Conservation (phyloP, 2,113 vertebrate species). For the Anhinga rufa region DNA sequence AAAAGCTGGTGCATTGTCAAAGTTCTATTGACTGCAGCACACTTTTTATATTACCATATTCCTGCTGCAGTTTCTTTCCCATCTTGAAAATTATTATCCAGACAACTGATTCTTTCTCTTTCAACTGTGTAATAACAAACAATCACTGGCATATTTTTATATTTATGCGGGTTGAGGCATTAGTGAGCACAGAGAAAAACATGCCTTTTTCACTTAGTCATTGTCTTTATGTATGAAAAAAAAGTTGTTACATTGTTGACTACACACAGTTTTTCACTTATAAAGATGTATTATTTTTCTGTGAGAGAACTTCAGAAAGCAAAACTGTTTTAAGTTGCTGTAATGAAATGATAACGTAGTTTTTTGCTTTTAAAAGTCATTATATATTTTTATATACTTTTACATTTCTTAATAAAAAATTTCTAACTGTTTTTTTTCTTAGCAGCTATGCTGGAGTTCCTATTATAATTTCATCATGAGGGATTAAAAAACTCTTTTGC, state of each 20-base stretch:
- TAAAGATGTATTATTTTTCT: background rate
- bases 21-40: background rate
- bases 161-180: background rate
- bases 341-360: background rate
- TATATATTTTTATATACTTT: background rate
- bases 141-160: background rate
- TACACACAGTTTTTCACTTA: background rate
- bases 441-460: background rate
- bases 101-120: background rate
- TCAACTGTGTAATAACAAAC: background rate
- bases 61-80: background rate
- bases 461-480: background rate
- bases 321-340: background rate
- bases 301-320: background rate
- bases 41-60: background rate
- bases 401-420: background rate
- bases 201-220: background rate
- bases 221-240: background rate
- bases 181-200: background rate
- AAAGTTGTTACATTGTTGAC: background rate
- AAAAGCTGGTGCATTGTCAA: background rate
- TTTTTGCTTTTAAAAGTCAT: background rate
- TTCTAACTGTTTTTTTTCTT: background rate
- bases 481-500: background rate
- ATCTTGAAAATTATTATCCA: background rate